Evolutionary conservation across 1,140 invertebrate genomes (phyloP).

Genomic region (Akabosia matsudoensis): DNA sequence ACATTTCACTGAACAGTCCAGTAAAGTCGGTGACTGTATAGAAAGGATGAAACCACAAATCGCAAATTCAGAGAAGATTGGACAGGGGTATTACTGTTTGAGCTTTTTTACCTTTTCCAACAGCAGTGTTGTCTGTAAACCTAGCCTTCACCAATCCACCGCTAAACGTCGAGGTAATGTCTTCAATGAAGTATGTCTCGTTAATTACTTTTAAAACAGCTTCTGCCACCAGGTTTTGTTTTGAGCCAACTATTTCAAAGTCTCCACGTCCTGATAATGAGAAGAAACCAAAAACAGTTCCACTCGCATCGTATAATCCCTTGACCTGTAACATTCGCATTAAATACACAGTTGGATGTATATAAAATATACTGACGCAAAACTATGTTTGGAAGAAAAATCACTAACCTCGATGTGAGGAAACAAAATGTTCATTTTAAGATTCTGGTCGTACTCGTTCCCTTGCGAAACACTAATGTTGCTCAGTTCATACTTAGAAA

Average conservation of each 20-base stretch:
- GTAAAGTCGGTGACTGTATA: conserved; percentile 26
- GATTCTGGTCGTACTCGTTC: background rate
- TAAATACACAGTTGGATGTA: background rate
- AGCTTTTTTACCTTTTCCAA: background rate
- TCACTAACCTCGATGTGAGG: conserved; percentile 7
- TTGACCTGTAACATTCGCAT: conserved; percentile 29
- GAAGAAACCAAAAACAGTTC: conserved; percentile 32
- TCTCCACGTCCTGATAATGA: conserved; percentile 20
- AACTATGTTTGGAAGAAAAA: conserved; percentile 3
- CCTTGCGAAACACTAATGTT: background rate
- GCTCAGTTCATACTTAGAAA: conserved; percentile 2
- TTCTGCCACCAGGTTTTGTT: background rate
- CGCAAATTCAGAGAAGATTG: background rate
- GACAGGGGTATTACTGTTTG: background rate
- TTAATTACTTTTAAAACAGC: background rate
- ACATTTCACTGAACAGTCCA: conserved; percentile 25
- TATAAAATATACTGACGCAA: background rate
- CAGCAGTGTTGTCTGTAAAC: background rate
- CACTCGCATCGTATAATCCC: conserved; percentile 19
- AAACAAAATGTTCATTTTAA: conserved; percentile 14
- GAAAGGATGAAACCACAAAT: background rate
- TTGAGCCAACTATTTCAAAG: conserved; percentile 1
- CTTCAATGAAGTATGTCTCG: conserved; percentile 4
- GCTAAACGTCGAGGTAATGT: conserved; percentile 6
- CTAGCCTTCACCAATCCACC: background rate